Evolutionary conservation across 2,888 invertebrate species (phyloP).

Genomic region (Spatulosminthurus flaviceps): DNA sequence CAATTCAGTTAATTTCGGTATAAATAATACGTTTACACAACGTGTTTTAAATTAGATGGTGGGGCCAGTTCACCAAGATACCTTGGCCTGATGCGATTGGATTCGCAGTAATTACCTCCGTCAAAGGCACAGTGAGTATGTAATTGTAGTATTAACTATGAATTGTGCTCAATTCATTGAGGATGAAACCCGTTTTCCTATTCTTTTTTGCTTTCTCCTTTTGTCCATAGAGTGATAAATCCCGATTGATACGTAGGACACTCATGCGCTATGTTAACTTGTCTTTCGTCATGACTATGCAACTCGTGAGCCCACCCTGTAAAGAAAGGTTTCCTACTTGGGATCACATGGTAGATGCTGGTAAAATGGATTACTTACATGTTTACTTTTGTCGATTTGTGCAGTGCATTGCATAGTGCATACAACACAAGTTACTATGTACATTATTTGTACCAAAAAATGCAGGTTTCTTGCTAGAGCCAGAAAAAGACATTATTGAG

Average conservation of each 20-base stretch:
- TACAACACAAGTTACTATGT: too few species aligned
- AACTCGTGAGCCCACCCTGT: conserved; percentile 85
- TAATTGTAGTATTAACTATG: neutral
- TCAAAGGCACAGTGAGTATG: conserved; percentile 72
- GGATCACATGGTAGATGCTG: conserved; percentile 31
- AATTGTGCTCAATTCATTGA: too few species aligned
- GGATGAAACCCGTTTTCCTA: too few species aligned
- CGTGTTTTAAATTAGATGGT: conserved; percentile 65
- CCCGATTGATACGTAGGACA: conserved; percentile 82
- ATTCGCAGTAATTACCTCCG: conserved; percentile 82
- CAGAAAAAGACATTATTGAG: conserved; percentile 32
- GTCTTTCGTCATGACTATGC: conserved; percentile 83
- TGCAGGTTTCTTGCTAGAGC: conserved; percentile 28
- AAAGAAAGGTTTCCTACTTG: conserved; percentile 73
- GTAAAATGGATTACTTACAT: neutral
- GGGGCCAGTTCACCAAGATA: conserved; percentile 82
- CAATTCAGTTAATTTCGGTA: neutral
- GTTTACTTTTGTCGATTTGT: too few species aligned
- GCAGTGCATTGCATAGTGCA: too few species aligned
- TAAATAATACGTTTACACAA: neutral
- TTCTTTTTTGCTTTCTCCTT: too few species aligned
- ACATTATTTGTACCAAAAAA: neutral
- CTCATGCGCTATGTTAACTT: conserved; percentile 83
- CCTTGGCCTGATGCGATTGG: conserved; percentile 89
- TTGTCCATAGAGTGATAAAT: conserved; percentile 83